Evolutionary conservation across 2,797 vertebrate species (phyloP), one percentile per base, ranked within the genome.

Genomic region (Enteromius trimaculatus): DNA sequence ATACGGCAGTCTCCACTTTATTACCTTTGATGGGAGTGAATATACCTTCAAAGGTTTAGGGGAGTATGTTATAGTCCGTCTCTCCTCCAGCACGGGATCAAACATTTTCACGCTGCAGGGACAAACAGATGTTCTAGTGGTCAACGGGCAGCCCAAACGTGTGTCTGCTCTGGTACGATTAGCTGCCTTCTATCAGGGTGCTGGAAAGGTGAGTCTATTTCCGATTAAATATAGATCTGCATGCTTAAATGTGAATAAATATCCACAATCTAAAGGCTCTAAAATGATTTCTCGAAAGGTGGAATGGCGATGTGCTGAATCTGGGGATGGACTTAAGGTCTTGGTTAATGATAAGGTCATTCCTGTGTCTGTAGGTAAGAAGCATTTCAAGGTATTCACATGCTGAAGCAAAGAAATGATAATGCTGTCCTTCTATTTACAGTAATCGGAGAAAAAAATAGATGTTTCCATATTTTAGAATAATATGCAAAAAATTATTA

Each of bases 81-180:
- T 96, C 34, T 96, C 96, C 70, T 94, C 95, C 31, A 76, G 37
- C 86, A 89, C 90, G 0, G 95, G 96, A 86, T 94, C 92, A 55
- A 96, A 96, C 87, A 92, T 95, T 88, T 96, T 96, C 92, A 96
- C 96, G 79, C 92, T 96, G 80, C 96, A 96, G 90, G 95, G 94
- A 69, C 93, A 94, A 89, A 94, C 91, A 8, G 90, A 89, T 42
- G 89, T 82, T 85, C 88, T 94, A 47, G 88, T 89, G 79, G 86
- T 77, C 77, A 88, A 89, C n/a, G 26, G 89, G 64, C 82, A 85
- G 87, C 74, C 89, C 88, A 84, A 31, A 69, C 90, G 90, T 44
- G 92, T 94, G 84, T 93, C 95, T 11, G 92, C 88, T 69, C 87
- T 96, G 87, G 90, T 90, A 34, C 94, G 94, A 86, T 81, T 96